Conservation (phyloP, 2,113 vertebrate genomes). For the Nyctereutes procyonoides region DNA sequence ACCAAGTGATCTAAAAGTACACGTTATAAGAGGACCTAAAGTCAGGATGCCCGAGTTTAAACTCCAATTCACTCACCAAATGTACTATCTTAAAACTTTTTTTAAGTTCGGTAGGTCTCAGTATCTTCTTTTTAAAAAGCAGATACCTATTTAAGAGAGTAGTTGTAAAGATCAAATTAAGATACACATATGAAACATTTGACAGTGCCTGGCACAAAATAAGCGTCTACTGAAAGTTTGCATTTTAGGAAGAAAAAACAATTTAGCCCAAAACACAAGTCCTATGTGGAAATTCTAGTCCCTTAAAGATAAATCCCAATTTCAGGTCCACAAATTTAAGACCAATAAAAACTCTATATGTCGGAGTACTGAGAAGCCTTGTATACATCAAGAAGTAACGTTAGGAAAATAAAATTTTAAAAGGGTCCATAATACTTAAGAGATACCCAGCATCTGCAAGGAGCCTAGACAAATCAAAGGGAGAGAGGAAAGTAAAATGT, state of each 20-base stretch:
- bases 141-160: not conserved
- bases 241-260: not conserved
- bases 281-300: not conserved
- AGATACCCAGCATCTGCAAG: not conserved
- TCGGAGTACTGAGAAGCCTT: not conserved
- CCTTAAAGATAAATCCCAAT: not conserved
- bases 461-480: not conserved
- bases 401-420: not conserved
- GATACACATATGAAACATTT: not conserved
- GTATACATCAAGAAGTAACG: not conserved
- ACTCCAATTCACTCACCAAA: not conserved
- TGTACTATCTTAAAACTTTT: not conserved
- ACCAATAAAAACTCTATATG: not conserved
- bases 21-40: not conserved
- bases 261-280: not conserved
- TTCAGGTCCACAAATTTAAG: not conserved
- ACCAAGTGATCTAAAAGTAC: not conserved
- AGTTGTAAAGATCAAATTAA: not conserved
- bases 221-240: not conserved
- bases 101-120: not conserved
- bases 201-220: slow-evolving; percentile 22
- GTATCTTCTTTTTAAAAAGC: not conserved
- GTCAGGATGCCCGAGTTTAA: not conserved
- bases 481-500: not conserved
- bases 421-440: not conserved